These are phyloP conservation scores for Polydrusus cervinus DNA, from an alignment of 2,888 invertebrate genomes.

Conservation along the genomic window DNA sequence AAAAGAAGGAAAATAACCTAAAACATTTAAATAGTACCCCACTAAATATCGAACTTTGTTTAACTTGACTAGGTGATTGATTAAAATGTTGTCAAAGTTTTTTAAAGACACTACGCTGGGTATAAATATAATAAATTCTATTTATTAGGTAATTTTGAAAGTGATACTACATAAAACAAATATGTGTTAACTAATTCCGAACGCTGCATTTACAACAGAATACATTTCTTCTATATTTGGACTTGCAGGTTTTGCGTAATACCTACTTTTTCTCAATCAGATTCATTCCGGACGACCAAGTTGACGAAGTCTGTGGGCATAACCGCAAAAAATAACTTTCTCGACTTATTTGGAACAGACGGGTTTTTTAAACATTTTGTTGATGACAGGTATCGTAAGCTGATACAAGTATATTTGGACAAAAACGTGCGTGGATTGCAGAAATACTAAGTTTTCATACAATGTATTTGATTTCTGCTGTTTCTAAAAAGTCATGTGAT, in stretches of 20 bases:
- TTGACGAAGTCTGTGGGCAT: neutral
- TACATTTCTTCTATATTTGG: constrained; percentile 19
- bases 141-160: constrained; percentile 19
- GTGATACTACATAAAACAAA: too few species aligned
- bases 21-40: too few species aligned
- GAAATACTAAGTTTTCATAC: neutral
- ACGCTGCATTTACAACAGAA: neutral
- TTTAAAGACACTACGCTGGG: too few species aligned
- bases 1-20: too few species aligned
- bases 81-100: neutral
- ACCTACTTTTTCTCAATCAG: constrained; percentile 28
- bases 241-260: constrained; percentile 12
- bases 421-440: neutral
- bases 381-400: neutral
- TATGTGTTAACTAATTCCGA: neutral
- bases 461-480: too few species aligned
- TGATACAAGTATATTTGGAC: neutral
- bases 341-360: constrained; percentile 36
- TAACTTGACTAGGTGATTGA: neutral
- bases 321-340: constrained; percentile 28
- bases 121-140: constrained; percentile 2
- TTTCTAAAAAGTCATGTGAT: too few species aligned
- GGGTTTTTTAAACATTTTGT: constrained; percentile 2
- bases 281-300: neutral
- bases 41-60: too few species aligned